Evolutionary conservation across 2,888 invertebrate species (phyloP), one percentile per base, ranked within the genome.

Genomic region (Pristionchus entomophagus): DNA sequence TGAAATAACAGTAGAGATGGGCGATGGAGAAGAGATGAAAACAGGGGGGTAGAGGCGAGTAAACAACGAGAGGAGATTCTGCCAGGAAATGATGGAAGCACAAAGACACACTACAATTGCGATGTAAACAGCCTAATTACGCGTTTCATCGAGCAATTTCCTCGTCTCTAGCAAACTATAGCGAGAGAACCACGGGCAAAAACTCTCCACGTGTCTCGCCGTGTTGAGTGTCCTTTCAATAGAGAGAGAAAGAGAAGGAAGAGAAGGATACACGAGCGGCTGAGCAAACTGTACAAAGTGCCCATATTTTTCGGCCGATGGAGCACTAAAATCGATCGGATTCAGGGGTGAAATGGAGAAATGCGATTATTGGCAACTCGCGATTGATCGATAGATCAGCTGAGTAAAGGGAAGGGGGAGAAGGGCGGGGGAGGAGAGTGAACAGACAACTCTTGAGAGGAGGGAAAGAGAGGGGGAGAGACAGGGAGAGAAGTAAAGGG

Each of bases 361-460:
- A 65, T 65, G 73, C 41, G 38, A 73, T 73, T 45, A 73, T 73
- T 45, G 73, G 41, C 73, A 73, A 41, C 45, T 45, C 17, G 12
- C 73, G 41, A 73, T 73, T 32, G 73, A 73, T 73, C 38, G 41
- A 73, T 73, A 41, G 73, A 73, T 73, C 73, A 73, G 73, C 73
- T 73, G 73, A 73, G 73, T 73, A 17, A 26, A n/a, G 12, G 41
- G 41, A 62, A 19, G 73, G 69, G 17, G 22, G 65, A 14, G 45
- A 17, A 41, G 73, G 41, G 41, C 0, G 73, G n/a, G n/a, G 41
- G 73, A 0, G 45, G 45, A 35, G 65, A 38, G 38, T 38, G 32
- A 22, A 73, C 41, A 73, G 41, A 73, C 73, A 73, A 45, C 73
- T 45, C 26, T n/a, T 26, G 41, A 41, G 41, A 38, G 65, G 1